These are phyloP conservation scores for Agonum fuliginosum DNA, from an alignment of 2,888 invertebrate genomes.

Conservation along the genomic window DNA sequence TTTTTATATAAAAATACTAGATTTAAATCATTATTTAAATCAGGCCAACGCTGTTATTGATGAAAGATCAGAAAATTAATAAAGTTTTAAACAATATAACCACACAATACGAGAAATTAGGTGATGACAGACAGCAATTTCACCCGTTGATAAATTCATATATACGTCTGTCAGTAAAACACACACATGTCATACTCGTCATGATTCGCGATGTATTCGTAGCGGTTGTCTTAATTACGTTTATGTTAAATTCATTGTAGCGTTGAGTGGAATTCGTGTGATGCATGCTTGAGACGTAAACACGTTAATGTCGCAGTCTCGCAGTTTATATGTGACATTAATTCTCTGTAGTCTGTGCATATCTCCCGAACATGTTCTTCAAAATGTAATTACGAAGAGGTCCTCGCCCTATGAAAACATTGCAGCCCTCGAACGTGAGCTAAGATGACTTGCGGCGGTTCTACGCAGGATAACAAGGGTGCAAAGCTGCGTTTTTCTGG, in stretches of 20 bases:
- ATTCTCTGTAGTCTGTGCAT: conserved; percentile 33
- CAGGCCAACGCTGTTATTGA: no score
- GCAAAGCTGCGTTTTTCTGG: background rate
- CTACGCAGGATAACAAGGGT: background rate
- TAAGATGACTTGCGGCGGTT: conserved; percentile 14
- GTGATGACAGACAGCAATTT: no score
- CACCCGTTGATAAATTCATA: no score
- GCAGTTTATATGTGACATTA: conserved; percentile 48
- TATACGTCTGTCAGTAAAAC: no score
- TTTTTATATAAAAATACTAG: no score
- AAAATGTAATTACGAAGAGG: conserved; percentile 46
- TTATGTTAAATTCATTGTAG: conserved; percentile 36
- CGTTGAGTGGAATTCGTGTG: conserved; percentile 27
- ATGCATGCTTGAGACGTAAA: conserved; percentile 36
- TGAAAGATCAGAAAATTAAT: no score
- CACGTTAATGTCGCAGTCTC: conserved; percentile 43
- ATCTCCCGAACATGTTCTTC: conserved; percentile 47
- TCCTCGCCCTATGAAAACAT: background rate
- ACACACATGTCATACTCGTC: no score
- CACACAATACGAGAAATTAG: no score
- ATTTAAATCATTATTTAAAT: no score
- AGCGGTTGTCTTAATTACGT: conserved; percentile 26
- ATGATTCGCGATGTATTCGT: no score
- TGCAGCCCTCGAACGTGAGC: background rate
- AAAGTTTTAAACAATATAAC: no score